Evolutionary conservation across 2,113 vertebrate genomes (phyloP).

Genomic region (Oxygymnocypris stewartii): DNA sequence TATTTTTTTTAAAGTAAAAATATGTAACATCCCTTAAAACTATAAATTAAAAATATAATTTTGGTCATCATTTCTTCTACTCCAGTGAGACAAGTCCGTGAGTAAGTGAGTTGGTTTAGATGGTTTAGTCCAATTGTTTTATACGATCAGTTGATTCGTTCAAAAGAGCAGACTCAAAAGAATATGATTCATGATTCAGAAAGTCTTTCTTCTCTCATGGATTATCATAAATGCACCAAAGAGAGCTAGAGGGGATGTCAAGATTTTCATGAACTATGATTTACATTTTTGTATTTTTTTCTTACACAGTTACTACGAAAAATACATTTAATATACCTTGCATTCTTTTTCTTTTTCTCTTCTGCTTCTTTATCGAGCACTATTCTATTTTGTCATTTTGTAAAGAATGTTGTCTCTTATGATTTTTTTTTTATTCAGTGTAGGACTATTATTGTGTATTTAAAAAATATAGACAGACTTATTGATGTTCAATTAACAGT

Average conservation of each 20-base stretch:
- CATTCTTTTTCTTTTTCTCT: not conserved
- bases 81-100: too few species aligned
- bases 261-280: too few species aligned
- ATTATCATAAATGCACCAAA: not conserved
- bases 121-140: not conserved
- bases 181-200: not conserved
- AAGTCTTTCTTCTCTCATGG: not conserved
- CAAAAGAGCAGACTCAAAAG: not conserved
- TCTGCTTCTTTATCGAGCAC: not conserved
- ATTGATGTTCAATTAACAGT: not conserved
- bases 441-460: not conserved
- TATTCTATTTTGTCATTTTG: slow-evolving; percentile 7
- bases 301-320: too few species aligned
- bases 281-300: too few species aligned
- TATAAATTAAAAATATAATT: not conserved
- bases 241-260: too few species aligned
- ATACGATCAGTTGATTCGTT: not conserved
- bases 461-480: not conserved
- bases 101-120: too few species aligned
- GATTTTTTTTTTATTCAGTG: not conserved
- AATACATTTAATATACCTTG: not conserved
- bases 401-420: too few species aligned
- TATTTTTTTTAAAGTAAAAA: not conserved
- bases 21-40: not conserved
- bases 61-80: not conserved